Conservation (phyloP, 2,888 invertebrate genomes). For the Dolichopus griseipennis region DNA sequence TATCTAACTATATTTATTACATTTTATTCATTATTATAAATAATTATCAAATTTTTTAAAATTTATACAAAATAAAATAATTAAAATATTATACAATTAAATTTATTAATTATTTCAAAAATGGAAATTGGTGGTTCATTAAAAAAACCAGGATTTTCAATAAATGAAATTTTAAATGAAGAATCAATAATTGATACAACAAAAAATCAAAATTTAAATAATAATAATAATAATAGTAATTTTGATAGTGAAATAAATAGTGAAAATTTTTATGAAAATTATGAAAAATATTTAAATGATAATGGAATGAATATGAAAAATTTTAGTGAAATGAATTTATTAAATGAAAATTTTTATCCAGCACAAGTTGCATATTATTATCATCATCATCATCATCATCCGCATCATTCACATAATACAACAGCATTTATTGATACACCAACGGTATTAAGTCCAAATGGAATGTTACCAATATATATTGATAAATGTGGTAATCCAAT, state of each 20-base stretch:
- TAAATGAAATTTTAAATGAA: constrained; percentile 8
- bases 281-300: constrained; percentile 1
- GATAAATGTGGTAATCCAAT: not conserved
- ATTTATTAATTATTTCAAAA: not conserved
- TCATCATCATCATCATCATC: not conserved
- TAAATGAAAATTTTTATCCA: not conserved
- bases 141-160: constrained; percentile 9
- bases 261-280: constrained; percentile 6
- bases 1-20: too few relatives aligned
- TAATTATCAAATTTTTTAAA: too few relatives aligned
- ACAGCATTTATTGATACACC: not conserved
- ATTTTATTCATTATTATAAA: too few relatives aligned
- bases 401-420: not conserved
- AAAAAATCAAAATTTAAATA: constrained; percentile 5
- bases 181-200: not conserved
- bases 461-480: not conserved
- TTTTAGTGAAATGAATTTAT: not conserved
- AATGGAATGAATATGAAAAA: not conserved
- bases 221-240: not conserved
- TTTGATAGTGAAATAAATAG: not conserved
- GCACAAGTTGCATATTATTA: not conserved
- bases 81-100: too few relatives aligned
- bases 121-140: not conserved
- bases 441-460: not conserved
- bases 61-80: not conserved